A percentile compares a stretch with the other conserved stretches of the same genome.
Evolutionary conservation across 2,797 vertebrate genomes (phyloP).

Genomic region (Harpagifer antarcticus): DNA sequence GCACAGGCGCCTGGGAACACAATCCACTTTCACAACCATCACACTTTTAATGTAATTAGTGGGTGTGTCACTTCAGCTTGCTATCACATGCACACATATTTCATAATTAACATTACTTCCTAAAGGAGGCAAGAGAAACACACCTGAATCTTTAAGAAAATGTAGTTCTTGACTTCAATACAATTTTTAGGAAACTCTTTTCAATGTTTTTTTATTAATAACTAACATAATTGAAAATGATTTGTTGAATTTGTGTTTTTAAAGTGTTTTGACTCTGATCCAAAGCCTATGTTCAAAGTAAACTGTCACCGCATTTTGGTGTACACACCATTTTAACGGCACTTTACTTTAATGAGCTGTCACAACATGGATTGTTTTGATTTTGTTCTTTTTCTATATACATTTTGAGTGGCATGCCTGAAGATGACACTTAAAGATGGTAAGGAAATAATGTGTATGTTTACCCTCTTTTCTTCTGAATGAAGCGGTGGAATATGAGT

Average conservation of each 20-base stretch:
- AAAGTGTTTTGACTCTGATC: not conserved
- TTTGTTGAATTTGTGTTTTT: not conserved
- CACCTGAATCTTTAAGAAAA: no score
- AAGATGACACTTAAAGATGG: not conserved
- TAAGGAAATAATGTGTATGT: not conserved
- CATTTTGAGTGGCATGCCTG: not conserved
- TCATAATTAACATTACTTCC: not conserved
- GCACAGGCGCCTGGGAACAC: not conserved
- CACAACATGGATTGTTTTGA: not conserved
- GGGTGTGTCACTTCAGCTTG: not conserved
- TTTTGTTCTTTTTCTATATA: not conserved
- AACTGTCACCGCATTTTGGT: no score
- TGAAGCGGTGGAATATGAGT: not conserved
- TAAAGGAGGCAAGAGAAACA: not conserved
- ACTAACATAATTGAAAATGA: no score
- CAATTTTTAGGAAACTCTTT: no score
- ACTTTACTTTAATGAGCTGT: not conserved
- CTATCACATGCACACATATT: not conserved
- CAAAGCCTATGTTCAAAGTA: not conserved
- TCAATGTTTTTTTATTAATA: not conserved
- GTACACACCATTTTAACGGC: no score
- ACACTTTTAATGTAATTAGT: not conserved
- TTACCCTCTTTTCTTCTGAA: not conserved
- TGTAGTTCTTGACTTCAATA: no score
- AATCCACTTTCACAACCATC: not conserved